Evolutionary conservation across 2,888 invertebrate species (phyloP).

Genomic region (Dryobota labecula): DNA sequence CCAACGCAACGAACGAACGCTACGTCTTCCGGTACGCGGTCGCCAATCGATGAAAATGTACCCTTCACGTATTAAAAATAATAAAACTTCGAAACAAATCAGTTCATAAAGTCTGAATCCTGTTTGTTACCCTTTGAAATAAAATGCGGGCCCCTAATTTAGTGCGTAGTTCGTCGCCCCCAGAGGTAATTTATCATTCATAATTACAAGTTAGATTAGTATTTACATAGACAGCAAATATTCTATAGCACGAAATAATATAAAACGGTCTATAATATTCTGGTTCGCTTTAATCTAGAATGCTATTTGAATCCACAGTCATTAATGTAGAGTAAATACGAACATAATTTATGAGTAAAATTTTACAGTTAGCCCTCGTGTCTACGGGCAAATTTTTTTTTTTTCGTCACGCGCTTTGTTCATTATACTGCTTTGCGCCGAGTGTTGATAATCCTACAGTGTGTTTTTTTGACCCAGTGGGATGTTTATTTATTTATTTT

Average conservation of each 20-base stretch:
- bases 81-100: background rate
- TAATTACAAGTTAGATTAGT: constrained; percentile 28
- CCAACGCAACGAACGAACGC: no score
- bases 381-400: no score
- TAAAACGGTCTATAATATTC: constrained; percentile 5
- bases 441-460: no score
- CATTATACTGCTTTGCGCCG: no score
- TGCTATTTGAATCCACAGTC: constrained; percentile 1
- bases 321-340: constrained; percentile 6
- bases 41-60: no score
- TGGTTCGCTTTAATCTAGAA: constrained; percentile 10
- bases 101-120: background rate
- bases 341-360: constrained; percentile 5
- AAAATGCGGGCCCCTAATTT: background rate
- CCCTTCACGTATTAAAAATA: background rate
- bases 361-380: background rate
- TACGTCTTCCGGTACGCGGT: no score
- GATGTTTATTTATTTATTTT: no score
- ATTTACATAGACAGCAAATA: constrained; percentile 25
- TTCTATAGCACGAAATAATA: constrained; percentile 12
- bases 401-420: no score
- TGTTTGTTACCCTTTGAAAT: background rate
- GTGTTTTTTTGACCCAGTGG: no score
- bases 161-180: background rate
- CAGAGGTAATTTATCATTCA: constrained; percentile 35